Evolutionary conservation across 2,113 vertebrate genomes (phyloP), one percentile per base, ranked within the genome.

Genomic region (Falco punctatus): DNA sequence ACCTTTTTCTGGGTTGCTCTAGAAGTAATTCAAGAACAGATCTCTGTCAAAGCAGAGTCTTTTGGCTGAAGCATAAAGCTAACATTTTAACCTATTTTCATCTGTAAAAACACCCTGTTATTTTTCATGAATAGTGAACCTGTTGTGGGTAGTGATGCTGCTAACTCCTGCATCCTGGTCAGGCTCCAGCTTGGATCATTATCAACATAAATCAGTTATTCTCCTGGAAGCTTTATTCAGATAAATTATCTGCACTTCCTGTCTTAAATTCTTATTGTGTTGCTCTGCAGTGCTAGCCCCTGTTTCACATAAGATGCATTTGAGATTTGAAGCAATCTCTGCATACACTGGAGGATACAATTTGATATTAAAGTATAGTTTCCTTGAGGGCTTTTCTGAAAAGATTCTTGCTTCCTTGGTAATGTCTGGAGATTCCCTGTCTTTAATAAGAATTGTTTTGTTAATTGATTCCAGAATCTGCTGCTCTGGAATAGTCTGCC

Each of bases 181-280:
- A 55, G 79, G 52, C 93, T 97, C 91, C 91, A 95, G 82, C 79
- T 95, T 95, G 94, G 95, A 94, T 95, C 79, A 79, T 79, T 88
- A 96, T 95, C 96, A 86, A 57, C 81, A 78, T 81, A 93, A 96
- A 94, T 96, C 85, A 93, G 92, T 83, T 97, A 86, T 54, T 94
- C 78, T 95, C 59, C 67, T 96, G 91, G 87, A 97, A 83, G 84
- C 84, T 83, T 95, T 94, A 87, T 82, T 95, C 73, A 91, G 94
- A 95, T 91, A 95, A 94, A 94, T 97, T 95, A 96, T 92, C 95
- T 96, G 87, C 91, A 96, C 92, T 97, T 97, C 94, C 94, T 95
- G 89, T 94, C 94, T 97, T 90, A 87, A 94, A 88, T 87, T 95
- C 92, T 90, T 90, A 73, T 3, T 91, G 91, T 94, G 86, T 32